Evolutionary conservation across 2,888 invertebrate genomes (phyloP).

Genomic region (Acrobasis consociella): DNA sequence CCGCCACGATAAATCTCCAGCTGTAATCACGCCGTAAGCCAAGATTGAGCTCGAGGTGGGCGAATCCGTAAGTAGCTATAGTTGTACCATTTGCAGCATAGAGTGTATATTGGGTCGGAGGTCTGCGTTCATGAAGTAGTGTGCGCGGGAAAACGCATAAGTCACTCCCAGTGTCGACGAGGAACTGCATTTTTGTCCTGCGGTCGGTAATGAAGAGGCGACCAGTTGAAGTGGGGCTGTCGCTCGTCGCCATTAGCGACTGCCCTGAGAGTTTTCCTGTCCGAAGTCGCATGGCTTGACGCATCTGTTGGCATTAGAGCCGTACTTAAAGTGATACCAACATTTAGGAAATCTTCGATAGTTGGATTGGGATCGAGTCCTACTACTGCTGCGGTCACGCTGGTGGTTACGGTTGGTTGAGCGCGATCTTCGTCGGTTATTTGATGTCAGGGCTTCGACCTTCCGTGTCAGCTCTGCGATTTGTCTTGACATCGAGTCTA

Average conservation of each 20-base stretch:
- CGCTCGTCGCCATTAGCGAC: slow-evolving; percentile 26
- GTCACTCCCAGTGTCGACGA: slow-evolving; percentile 30
- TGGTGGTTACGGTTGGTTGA: too few species aligned
- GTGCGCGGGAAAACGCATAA: slow-evolving; percentile 28
- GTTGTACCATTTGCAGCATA: slow-evolving; percentile 37
- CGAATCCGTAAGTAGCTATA: slow-evolving; percentile 36
- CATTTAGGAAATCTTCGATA: slow-evolving; percentile 28
- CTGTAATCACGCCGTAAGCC: slow-evolving; percentile 36
- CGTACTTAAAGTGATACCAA: slow-evolving; percentile 34
- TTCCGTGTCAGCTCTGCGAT: slow-evolving; percentile 11
- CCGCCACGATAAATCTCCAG: slow-evolving; percentile 39
- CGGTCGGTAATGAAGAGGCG: slow-evolving; percentile 37
- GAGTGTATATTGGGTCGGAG: slow-evolving; percentile 25
- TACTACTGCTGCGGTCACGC: too few species aligned
- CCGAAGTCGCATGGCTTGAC: slow-evolving; percentile 25
- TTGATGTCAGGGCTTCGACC: not conserved
- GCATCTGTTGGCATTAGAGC: slow-evolving; percentile 26
- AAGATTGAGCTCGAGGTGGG: slow-evolving; percentile 33
- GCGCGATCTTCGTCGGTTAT: too few species aligned
- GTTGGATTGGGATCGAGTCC: not conserved
- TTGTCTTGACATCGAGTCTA: not conserved
- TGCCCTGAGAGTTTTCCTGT: slow-evolving; percentile 30
- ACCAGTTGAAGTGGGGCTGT: slow-evolving; percentile 21
- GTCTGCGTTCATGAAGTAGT: slow-evolving; percentile 25
- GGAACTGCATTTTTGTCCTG: slow-evolving; percentile 31